Base-by-base conservation (phyloP, 2,113 vertebrate genomes). In the Orycteropus afer region DNA sequence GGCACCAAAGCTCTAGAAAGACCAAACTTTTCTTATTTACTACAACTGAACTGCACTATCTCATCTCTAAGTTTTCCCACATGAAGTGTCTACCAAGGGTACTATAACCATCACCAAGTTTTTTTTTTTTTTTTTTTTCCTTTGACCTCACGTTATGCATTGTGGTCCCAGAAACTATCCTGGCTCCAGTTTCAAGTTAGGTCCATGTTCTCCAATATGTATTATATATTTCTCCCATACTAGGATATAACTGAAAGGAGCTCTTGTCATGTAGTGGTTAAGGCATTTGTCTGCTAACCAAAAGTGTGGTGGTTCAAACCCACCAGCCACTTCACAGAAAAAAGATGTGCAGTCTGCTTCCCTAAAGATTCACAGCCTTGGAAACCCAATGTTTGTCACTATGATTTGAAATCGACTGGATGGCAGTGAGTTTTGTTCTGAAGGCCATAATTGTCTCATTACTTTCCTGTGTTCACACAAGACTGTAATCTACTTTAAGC, bases 61-160 rank as follows among this genome's bases (percentile, higher is more conserved):
- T 77, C 40, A n/a, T 49, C 15, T 47, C n/a, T 6, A 51, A 87
- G 12, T 7, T 92, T 92, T 74, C 22, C 32, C 10, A 79, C 25
- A 15, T 40, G 53, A 57, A 71, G 14, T 53, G 32, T 87, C 86
- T 47, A 78, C 59, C 47, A 42, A 77, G 71, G 87, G 45, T 14
- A 40, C 4, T 59, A 34, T 57, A 29, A 6, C 23, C 13, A 51
- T 59, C 4, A 47, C n/a, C 47, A 96, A 85, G 59, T n/a, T 22
- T 65, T 95, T 45, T 80, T 55, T 7, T 84, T 94, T n/a, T 22
- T 65, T 95, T 45, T 80, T 55, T 7, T 84, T 94, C 45, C 81
- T 90, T 92, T 27, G 14, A 47, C 23, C 10, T 80, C 71, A 76
- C 13, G 7, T 73, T 85, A 22, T 12, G 45, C 67, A 67, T 29